Conservation (phyloP, 2,888 invertebrate species). For the Andrena flavipes region DNA sequence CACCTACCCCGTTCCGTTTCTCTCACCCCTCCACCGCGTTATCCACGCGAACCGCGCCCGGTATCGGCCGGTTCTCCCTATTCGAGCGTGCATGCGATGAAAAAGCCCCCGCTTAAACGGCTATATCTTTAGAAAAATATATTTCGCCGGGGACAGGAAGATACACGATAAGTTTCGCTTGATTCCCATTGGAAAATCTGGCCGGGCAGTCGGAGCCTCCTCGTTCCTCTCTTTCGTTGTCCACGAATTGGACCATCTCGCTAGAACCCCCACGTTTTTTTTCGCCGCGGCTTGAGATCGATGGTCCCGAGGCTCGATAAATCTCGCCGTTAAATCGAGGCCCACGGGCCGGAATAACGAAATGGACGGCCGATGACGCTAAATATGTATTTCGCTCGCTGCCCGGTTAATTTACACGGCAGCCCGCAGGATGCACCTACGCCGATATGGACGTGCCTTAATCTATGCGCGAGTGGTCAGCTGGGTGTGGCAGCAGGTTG, state of each 20-base stretch:
- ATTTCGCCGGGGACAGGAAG: conserved; percentile 5
- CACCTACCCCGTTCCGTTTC: conserved; percentile 64
- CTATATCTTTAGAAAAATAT: conserved; percentile 17
- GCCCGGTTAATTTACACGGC: conserved; percentile 64
- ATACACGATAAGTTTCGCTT: conserved; percentile 11
- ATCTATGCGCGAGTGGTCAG: conserved; percentile 71
- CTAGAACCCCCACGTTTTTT: not conserved
- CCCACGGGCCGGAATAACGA: conserved; percentile 12
- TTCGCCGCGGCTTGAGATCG: not conserved
- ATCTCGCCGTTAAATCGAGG: not conserved
- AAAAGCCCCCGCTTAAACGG: conserved; percentile 35
- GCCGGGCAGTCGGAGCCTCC: not conserved
- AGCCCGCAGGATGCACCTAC: conserved; percentile 67
- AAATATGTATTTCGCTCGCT: conserved; percentile 45
- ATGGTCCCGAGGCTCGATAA: not conserved
- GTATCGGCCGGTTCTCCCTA: conserved; percentile 57
- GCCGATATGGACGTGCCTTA: conserved; percentile 74
- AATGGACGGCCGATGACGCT: conserved; percentile 12
- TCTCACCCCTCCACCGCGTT: conserved; percentile 48
- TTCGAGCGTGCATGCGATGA: conserved; percentile 19
- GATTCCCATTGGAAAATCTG: conserved; percentile 32
- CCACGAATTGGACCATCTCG: not conserved
- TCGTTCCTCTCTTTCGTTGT: not conserved
- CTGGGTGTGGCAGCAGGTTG: conserved; percentile 79
- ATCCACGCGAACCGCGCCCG: conserved; percentile 54